phyloP scores from a whole-genome alignment of 2,113 vertebrate genomes.

The Sporophila hypoxantha region DNA sequence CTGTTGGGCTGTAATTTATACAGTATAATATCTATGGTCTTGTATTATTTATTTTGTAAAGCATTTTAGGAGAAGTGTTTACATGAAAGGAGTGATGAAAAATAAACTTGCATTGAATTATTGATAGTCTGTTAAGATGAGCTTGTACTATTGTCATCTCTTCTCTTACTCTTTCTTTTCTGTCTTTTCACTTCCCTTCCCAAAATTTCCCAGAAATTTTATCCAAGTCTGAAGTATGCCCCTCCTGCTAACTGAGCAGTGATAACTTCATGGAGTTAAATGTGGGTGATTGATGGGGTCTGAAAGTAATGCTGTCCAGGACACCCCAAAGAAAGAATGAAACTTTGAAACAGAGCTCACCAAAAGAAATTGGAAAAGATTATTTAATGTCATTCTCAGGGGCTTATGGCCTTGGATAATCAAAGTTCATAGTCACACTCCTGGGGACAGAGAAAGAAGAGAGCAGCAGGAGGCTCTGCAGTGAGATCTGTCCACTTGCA shows the following conservation, averaged over 20 bases:
- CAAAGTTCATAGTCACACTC: background rate
- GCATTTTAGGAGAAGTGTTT: background rate
- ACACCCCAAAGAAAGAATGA: background rate
- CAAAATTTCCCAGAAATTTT: background rate
- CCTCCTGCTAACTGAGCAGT: background rate
- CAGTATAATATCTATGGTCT: background rate
- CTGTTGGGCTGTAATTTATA: background rate
- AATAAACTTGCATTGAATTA: background rate
- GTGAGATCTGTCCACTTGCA: background rate
- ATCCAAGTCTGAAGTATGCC: background rate
- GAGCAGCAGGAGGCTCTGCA: background rate
- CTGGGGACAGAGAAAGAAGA: background rate
- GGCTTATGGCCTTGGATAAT: background rate
- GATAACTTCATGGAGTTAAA: background rate
- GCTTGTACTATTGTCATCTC: background rate
- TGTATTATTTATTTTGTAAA: slow-evolving; percentile 11
- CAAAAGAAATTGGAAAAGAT: background rate
- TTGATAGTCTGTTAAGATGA: background rate
- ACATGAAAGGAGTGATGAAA: background rate
- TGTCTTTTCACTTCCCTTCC: background rate
- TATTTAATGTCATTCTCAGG: background rate
- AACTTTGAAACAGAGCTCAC: background rate
- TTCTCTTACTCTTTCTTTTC: background rate
- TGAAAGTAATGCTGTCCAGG: background rate
- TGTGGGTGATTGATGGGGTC: background rate